These are phyloP conservation scores for Tenthredo notha DNA, from an alignment of 2,888 invertebrate species.

Conservation along the genomic window DNA sequence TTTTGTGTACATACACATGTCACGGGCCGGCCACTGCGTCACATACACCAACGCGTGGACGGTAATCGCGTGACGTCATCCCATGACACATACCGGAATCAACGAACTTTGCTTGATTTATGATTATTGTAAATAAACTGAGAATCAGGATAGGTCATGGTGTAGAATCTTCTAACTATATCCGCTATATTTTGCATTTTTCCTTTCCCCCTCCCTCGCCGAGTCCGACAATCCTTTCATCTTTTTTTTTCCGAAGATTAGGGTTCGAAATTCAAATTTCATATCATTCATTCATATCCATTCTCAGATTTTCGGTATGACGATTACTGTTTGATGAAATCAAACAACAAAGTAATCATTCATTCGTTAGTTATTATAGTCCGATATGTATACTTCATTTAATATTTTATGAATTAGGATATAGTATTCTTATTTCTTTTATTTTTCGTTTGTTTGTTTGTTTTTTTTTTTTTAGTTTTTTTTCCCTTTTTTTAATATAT, in stretches of 20 bases:
- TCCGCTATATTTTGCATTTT: neutral
- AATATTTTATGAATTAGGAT: constrained; percentile 15
- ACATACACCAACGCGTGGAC: constrained; percentile 28
- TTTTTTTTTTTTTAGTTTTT: neutral
- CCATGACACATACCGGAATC: constrained; percentile 54
- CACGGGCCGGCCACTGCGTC: constrained; percentile 17
- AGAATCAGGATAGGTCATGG: constrained; percentile 40
- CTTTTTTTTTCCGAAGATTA: neutral
- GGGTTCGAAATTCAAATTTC: neutral
- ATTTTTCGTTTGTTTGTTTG: neutral
- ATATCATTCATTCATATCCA: neutral
- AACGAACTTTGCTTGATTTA: constrained; percentile 54
- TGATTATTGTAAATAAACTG: constrained; percentile 44
- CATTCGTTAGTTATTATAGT: neutral
- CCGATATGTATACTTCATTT: neutral
- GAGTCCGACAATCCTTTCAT: neutral
- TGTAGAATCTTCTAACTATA: neutral
- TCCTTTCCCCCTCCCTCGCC: neutral
- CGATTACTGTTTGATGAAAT: neutral
- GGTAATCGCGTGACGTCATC: constrained; percentile 52
- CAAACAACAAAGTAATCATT: neutral
- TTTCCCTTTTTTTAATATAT: neutral
- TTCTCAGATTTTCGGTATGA: neutral
- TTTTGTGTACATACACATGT: neutral
- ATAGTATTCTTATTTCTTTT: neutral